These are phyloP conservation scores for Agrotis puta DNA, from an alignment of 2,888 invertebrate genomes.

Conservation along the genomic window DNA sequence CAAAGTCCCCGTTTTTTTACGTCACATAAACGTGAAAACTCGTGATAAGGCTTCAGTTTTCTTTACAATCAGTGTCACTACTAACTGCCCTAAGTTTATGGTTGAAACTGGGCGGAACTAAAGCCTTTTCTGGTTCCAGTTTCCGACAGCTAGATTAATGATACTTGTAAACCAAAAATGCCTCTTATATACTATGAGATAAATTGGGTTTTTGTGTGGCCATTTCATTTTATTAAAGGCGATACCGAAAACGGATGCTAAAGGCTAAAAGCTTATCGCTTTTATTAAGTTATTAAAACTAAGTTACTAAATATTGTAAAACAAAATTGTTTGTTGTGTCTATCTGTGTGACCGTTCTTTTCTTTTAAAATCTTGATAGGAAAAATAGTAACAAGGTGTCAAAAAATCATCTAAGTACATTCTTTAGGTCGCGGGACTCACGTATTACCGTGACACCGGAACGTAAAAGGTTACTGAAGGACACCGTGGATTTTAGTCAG, in stretches of 20 bases:
- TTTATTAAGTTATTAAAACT: not conserved
- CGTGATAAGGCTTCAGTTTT: too few relatives aligned
- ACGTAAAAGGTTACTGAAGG: too few relatives aligned
- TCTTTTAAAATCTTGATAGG: too few relatives aligned
- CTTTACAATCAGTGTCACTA: too few relatives aligned
- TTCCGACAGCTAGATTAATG: conserved; percentile 36
- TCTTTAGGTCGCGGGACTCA: too few relatives aligned
- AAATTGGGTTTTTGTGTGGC: not conserved
- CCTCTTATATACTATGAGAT: not conserved
- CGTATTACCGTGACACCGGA: too few relatives aligned
- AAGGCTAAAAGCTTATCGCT: not conserved
- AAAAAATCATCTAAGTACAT: too few relatives aligned
- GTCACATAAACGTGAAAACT: too few relatives aligned
- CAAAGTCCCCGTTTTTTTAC: too few relatives aligned
- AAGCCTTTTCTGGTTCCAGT: conserved; percentile 6
- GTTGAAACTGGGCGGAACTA: not conserved
- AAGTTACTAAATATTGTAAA: not conserved
- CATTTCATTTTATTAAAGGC: not conserved
- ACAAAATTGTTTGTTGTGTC: not conserved
- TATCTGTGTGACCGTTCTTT: not conserved
- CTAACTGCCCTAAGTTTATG: too few relatives aligned
- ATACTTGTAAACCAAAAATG: not conserved
- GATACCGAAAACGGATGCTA: not conserved
- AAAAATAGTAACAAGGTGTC: too few relatives aligned
- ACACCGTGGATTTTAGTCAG: too few relatives aligned